Conservation (phyloP, 2,113 vertebrate species). For the human (Homo sapiens) region DNA sequence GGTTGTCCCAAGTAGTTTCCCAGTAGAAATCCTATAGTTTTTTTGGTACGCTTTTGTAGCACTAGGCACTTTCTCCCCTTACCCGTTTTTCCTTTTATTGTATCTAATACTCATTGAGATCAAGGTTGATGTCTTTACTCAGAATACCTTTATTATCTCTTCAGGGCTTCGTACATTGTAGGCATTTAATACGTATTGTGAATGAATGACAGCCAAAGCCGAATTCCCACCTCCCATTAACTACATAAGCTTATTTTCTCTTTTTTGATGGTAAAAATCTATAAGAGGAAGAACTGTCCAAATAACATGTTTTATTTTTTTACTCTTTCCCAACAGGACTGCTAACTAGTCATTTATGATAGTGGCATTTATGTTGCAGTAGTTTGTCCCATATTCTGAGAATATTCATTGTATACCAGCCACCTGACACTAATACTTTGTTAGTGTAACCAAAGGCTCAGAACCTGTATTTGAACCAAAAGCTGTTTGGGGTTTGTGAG, state of each 20-base stretch:
- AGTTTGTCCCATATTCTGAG: neutral
- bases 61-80: neutral
- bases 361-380: neutral
- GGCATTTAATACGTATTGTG: neutral
- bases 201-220: neutral
- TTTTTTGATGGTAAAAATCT: neutral
- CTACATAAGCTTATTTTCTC: neutral
- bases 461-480: neutral
- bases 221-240: neutral
- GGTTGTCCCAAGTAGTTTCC: neutral
- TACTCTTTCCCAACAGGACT: neutral
- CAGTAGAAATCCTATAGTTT: neutral
- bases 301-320: neutral
- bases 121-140: neutral
- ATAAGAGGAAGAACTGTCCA: neutral
- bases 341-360: neutral
- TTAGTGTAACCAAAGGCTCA: neutral
- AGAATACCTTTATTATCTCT: neutral
- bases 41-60: neutral
- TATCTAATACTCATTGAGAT: neutral
- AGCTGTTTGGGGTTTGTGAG: neutral
- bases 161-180: neutral
- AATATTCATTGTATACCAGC: neutral
- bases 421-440: neutral
- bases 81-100: neutral